Evolutionary conservation across 2,797 vertebrate species (phyloP), one percentile per base, ranked within the genome.

Genomic region (Ctenopoma multispine): DNA sequence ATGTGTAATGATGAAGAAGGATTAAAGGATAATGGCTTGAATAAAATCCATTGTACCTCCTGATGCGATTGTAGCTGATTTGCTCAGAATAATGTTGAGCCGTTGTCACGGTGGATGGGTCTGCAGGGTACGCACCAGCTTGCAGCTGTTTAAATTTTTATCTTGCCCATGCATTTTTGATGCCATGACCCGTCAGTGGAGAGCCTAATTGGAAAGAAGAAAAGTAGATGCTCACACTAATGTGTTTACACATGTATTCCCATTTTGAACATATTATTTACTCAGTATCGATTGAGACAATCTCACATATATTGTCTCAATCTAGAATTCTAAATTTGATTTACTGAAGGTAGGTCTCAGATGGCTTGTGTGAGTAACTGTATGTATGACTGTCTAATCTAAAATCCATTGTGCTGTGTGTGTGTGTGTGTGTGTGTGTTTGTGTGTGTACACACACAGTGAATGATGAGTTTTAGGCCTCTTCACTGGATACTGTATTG

Each of bases 81-180:
- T 69, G 65, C 55, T 72, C 34, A 6, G 51, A 80, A 76, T 64
- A 71, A 81, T 79, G 69, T 70, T 3, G 20, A 69, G 69, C 41
- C 12, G 21, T 36, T 44, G 67, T 72, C 41, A 55, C 9, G 10
- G 38, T 8, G 10, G 56, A 81, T 76, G 54, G 61, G 55, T 75
- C 80, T 79, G 68, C 65, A 24, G 76, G 55, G 53, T 68, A 13
- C 64, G 69, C 74, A 84, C 59, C 70, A 80, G 67, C 72, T 68
- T 61, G 70, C 68, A n/a, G 77, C 71, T 79, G 41, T 78, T 89
- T 85, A 84, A 89, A 85, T 69, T 76, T 87, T 89, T 41, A 84
- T 83, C 54, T 61, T 56, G 58, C 63, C 69, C 34, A 69, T 85
- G 77, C 67, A 83, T 87, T 90, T 90, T 83, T 85, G 41, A 87